Evolutionary conservation across 2,797 vertebrate species (phyloP), one percentile per base, ranked within the genome.

Genomic region (Balearica regulorum): DNA sequence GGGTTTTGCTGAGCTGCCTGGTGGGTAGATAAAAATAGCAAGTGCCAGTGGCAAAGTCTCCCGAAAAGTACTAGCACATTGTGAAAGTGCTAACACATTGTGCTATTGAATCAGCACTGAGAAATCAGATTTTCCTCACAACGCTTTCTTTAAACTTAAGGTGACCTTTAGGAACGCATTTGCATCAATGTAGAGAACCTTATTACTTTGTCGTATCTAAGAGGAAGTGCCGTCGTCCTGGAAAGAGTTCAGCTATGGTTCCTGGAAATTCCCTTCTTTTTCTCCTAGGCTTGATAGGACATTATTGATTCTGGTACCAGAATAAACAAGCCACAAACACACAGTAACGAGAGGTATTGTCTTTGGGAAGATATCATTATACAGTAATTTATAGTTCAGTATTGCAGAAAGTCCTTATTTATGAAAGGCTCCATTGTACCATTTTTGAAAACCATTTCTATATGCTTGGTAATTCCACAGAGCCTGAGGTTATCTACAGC

Each of bases 31-130:
- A 97, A 97, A 97, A 97, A 97, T 96, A 97, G 95, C 89, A 96
- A 94, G 81, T 93, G 94, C 94, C 95, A 70, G 93, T 95, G 96
- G 95, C 93, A 95, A 93, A 92, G 93, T 94, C 89, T 96, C 71
- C 89, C 17, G 5, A 93, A 97, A 96, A 96, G 88, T 86, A 70
- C 79, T 94, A 96, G 96, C 94, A 78, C 82, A 41, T 82, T 39
- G 82, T 26, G 87, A 78, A 94, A 95, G 90, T 78, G 82, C 91
- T 75, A 79, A 87, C 85, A 84, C 68, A 19, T 89, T 86, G 92
- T 95, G 97, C 92, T 97, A 96, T 97, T 97, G 97, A 97, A 97
- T 95, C 89, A 94, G 96, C 95, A 94, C 87, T 83, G 87, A 97
- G 96, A 97, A 97, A 95, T 96, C 96, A 89, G 79, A 95, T 97